Conservation (phyloP, 2,888 invertebrate species). For the Sisyra nigra region DNA sequence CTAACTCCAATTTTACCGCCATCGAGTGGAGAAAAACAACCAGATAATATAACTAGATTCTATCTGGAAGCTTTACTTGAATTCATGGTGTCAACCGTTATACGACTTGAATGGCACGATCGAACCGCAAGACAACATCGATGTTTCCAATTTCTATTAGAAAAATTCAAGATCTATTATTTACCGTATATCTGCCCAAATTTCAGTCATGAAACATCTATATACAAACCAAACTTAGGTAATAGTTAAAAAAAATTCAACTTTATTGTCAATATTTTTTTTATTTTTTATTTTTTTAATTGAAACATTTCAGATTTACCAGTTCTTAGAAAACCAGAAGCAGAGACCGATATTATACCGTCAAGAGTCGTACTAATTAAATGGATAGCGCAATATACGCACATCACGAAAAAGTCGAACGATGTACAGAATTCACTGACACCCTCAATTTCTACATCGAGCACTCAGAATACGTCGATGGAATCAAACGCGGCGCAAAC, state of each 20-base stretch:
- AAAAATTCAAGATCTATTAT: slow-evolving; percentile 82
- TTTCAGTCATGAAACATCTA: slow-evolving; percentile 60
- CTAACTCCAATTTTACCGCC: slow-evolving; percentile 65
- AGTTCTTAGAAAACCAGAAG: slow-evolving; percentile 50
- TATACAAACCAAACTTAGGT: slow-evolving; percentile 71
- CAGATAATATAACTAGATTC: slow-evolving; percentile 49
- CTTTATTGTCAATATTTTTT: too few species aligned
- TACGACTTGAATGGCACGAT: slow-evolving; percentile 82
- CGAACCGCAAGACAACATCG: slow-evolving; percentile 61
- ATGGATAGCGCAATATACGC: slow-evolving; percentile 76
- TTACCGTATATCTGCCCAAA: slow-evolving; percentile 80
- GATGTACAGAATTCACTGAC: slow-evolving; percentile 22
- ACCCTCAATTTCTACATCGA: slow-evolving; percentile 14
- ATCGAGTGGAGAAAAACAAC: slow-evolving; percentile 66
- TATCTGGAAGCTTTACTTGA: slow-evolving; percentile 80
- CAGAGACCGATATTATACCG: slow-evolving; percentile 46
- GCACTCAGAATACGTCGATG: slow-evolving; percentile 23
- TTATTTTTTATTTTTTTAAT: too few species aligned
- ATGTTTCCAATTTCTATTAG: slow-evolving; percentile 80
- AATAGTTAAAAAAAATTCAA: slow-evolving; percentile 20
- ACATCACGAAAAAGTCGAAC: slow-evolving; percentile 49
- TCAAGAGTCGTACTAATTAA: slow-evolving; percentile 78
- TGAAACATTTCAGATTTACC: slow-evolving; percentile 43
- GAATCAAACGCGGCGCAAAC: slow-evolving; percentile 27
- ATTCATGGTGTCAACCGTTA: slow-evolving; percentile 80